Conservation (phyloP, 2,113 vertebrate species). For the Centropus unirufus region DNA sequence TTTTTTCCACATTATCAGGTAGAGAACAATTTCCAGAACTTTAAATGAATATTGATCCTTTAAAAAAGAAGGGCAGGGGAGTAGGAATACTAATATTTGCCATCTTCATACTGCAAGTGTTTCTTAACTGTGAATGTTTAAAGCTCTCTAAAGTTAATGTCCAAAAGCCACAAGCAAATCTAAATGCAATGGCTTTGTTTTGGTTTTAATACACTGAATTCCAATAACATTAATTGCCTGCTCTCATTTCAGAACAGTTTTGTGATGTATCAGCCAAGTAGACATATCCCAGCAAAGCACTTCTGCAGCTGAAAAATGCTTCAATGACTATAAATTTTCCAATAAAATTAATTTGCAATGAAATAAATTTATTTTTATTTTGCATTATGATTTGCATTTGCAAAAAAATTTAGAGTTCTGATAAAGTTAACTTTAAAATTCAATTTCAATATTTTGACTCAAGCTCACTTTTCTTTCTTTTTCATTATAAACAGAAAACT, state of each 20-base stretch:
- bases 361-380: neutral
- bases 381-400: neutral
- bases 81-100: neutral
- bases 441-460: neutral
- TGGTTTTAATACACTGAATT: neutral
- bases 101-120: neutral
- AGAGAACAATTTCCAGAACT: neutral
- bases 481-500: neutral
- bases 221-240: neutral
- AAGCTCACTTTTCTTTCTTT: neutral
- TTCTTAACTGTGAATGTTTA: neutral
- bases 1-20: neutral
- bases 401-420: neutral
- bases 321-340: neutral
- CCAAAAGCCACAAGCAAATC: neutral
- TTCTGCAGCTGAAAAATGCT: neutral
- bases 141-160: neutral
- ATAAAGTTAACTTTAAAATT: neutral
- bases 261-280: neutral
- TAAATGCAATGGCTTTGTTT: neutral
- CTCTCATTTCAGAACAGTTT: conserved; percentile 10
- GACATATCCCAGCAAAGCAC: neutral
- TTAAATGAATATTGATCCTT: neutral
- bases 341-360: neutral
- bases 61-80: neutral